Conservation (phyloP, 2,113 vertebrate genomes). For the Megatriorchis doriae region DNA sequence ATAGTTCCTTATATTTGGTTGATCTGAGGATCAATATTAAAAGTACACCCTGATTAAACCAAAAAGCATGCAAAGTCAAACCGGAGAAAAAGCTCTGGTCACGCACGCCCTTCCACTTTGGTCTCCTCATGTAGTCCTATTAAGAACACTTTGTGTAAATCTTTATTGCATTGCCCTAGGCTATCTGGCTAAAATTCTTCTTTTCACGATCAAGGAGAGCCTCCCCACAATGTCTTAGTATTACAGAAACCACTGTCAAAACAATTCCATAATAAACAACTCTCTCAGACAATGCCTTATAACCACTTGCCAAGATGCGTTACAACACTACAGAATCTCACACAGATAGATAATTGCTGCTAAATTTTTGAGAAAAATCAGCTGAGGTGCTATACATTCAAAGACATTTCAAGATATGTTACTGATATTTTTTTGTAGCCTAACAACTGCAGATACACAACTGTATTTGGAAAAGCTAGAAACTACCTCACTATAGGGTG, state of each 20-base stretch:
- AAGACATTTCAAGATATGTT: not conserved
- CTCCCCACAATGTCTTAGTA: not conserved
- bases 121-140: not conserved
- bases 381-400: not conserved
- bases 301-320: not conserved
- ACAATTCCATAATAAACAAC: not conserved
- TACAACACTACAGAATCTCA: not conserved
- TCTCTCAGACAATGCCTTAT: not conserved
- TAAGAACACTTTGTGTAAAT: not conserved
- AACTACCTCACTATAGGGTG: conserved; percentile 18
- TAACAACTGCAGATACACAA: not conserved
- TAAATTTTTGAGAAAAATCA: not conserved
- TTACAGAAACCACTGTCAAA: not conserved
- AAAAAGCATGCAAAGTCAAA: not conserved
- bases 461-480: not conserved
- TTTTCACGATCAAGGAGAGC: not conserved
- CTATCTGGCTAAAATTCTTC: not conserved
- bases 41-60: not conserved
- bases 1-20: rapidly evolving
- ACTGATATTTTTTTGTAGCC: not conserved
- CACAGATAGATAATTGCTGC: not conserved
- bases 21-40: not conserved
- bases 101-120: not conserved
- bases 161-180: not conserved
- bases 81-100: not conserved